Evolutionary conservation across 2,888 invertebrate genomes (phyloP).

Genomic region (Lysandra coridon): DNA sequence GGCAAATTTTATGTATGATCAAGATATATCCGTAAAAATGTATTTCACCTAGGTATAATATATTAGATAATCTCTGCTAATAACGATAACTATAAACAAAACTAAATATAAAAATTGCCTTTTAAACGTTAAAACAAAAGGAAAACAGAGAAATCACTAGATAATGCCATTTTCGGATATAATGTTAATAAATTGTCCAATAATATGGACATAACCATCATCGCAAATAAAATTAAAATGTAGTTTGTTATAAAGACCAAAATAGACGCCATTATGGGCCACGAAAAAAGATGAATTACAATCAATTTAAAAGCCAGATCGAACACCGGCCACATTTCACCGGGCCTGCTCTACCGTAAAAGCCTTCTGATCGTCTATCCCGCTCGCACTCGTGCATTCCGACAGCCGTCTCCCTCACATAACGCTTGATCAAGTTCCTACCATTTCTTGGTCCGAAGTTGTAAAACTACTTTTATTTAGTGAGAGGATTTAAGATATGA

Average conservation of each 20-base stretch:
- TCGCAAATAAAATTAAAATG: conserved; percentile 24
- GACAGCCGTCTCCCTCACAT: conserved; percentile 50
- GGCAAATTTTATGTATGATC: not conserved
- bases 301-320: conserved; percentile 79
- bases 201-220: conserved; percentile 17
- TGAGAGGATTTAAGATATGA: conserved; percentile 73
- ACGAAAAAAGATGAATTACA: conserved; percentile 73
- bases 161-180: not conserved
- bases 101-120: not conserved
- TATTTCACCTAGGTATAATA: not conserved
- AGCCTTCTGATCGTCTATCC: conserved; percentile 72
- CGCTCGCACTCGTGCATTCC: conserved; percentile 53
- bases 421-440: conserved; percentile 76
- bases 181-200: conserved; percentile 16
- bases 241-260: conserved; percentile 6
- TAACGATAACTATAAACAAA: not conserved
- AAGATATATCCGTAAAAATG: not conserved
- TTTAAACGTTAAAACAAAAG: not conserved
- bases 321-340: conserved; percentile 76
- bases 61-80: not conserved
- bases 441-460: conserved; percentile 76
- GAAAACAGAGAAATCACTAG: not conserved
- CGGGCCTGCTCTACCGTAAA: conserved; percentile 78
- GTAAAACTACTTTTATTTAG: conserved; percentile 76
- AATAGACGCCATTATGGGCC: conserved; percentile 53